A percentile compares a stretch with the other conserved stretches of the same genome.
Conservation (phyloP, 2,113 vertebrate genomes). For the Stercorarius parasiticus region DNA sequence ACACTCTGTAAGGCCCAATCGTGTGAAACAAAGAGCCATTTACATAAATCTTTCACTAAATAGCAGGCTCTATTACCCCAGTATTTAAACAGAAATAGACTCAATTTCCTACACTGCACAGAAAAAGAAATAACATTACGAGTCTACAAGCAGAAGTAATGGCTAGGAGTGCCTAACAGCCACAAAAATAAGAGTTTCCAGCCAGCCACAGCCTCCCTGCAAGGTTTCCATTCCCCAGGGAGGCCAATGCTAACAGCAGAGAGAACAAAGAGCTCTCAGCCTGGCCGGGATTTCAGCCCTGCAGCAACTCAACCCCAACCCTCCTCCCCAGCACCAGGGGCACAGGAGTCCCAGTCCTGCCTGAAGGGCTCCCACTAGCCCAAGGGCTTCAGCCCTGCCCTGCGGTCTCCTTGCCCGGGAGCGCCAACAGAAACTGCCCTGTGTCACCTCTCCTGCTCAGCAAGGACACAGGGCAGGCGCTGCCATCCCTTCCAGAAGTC, state of each 20-base stretch:
- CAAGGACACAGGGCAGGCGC: not conserved
- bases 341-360: too few relatives aligned
- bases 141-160: not conserved
- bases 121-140: not conserved
- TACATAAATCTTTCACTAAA: slow-evolving; percentile 48
- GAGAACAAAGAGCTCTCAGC: not conserved
- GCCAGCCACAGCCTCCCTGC: not conserved
- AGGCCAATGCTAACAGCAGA: not conserved
- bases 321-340: not conserved
- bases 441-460: not conserved
- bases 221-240: not conserved
- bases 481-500: not conserved
- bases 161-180: not conserved
- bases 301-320: not conserved
- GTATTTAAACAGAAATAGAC: slow-evolving; percentile 46
- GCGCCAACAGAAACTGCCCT: fast-evolving
- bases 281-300: not conserved
- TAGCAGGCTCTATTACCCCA: slow-evolving; percentile 36
- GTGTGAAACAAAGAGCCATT: slow-evolving; percentile 49
- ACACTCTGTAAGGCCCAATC: slow-evolving; percentile 25
- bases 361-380: not conserved
- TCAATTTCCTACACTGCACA: slow-evolving; percentile 7
- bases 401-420: fast-evolving
- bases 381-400: not conserved
- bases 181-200: not conserved